Conservation (phyloP, 2,113 vertebrate genomes). For the Chunga burmeisteri region DNA sequence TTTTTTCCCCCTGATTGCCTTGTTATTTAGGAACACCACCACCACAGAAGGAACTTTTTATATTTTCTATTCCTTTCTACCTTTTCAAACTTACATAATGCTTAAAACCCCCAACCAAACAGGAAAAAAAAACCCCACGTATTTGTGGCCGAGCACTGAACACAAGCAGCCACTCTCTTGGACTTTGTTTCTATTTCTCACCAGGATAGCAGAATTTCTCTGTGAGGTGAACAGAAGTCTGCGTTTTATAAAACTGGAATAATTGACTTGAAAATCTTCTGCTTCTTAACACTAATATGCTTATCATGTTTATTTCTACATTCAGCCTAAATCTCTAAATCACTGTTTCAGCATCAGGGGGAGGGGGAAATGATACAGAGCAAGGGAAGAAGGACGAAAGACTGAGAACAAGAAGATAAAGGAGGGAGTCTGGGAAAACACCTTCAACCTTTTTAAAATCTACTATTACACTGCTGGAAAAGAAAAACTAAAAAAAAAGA, state of each 20-base stretch:
- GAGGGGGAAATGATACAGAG: not conserved
- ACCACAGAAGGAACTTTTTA: not conserved
- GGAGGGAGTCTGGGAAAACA: not conserved
- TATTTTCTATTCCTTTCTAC: not conserved
- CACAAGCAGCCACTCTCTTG: not conserved
- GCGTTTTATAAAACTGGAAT: not conserved
- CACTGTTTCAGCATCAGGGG: not conserved
- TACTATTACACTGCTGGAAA: not conserved
- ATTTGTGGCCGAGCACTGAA: not conserved
- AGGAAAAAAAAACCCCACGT: accelerated
- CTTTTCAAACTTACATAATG: not conserved
- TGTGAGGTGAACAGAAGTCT: not conserved
- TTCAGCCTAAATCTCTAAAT: not conserved
- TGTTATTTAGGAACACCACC: not conserved
- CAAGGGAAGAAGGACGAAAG: not conserved
- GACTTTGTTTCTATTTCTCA: not conserved
- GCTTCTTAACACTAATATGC: conserved; percentile 14
- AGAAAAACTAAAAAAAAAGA: not conserved
- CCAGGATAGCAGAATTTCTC: not conserved
- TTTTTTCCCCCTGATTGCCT: not conserved
- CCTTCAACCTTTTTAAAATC: not conserved
- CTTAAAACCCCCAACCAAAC: not conserved
- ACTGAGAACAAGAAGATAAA: not conserved
- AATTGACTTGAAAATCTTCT: not conserved
- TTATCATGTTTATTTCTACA: conserved; percentile 20